Conservation (phyloP, 2,113 vertebrate species). For the Myrmecobius fasciatus region DNA sequence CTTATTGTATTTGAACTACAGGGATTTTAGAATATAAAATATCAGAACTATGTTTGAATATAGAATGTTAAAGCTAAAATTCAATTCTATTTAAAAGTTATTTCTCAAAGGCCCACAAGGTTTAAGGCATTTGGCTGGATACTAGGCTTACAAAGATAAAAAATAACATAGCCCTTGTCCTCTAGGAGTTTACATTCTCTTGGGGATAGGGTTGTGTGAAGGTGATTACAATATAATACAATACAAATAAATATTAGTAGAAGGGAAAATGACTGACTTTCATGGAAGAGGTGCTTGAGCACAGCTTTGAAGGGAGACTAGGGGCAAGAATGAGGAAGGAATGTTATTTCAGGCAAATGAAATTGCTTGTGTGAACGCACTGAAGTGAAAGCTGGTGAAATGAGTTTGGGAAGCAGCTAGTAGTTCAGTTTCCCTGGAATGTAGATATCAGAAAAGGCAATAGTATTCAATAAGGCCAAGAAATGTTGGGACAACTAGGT, state of each 20-base stretch:
- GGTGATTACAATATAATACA: not conserved
- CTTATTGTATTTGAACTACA: not conserved
- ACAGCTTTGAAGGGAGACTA: not conserved
- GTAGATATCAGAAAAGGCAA: not conserved
- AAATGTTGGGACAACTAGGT: not conserved
- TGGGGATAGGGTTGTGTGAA: not conserved
- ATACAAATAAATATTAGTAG: not conserved
- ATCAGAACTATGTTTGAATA: not conserved
- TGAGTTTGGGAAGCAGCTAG: not conserved
- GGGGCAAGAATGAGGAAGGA: not conserved
- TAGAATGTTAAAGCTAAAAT: not conserved
- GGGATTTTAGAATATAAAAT: not conserved
- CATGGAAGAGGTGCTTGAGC: not conserved
- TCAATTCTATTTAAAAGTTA: not conserved
- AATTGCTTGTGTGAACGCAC: not conserved
- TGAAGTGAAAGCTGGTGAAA: not conserved
- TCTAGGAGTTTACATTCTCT: conserved; percentile 5
- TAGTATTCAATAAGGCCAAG: not conserved
- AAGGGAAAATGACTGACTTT: not conserved
- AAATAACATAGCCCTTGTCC: not conserved
- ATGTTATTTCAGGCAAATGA: not conserved
- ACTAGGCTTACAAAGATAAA: not conserved
- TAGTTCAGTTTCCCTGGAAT: not conserved
- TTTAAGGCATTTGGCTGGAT: not conserved
- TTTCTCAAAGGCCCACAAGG: not conserved